Evolutionary conservation across 2,113 vertebrate species (phyloP), one percentile per base, ranked within the genome.

Genomic region (Alectura lathami): DNA sequence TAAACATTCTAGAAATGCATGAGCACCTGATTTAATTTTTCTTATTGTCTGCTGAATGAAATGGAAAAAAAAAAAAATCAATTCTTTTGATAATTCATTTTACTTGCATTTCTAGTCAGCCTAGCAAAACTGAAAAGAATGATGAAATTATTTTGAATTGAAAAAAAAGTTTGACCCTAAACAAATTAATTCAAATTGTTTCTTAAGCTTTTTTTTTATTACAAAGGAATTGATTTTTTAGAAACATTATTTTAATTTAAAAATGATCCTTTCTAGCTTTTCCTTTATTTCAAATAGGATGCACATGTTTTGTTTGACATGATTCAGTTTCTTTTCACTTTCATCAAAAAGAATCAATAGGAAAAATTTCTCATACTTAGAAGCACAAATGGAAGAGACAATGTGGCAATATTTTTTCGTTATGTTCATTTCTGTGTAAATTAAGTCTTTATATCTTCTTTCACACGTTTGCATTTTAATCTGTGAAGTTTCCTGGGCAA

Each of bases 91-190:
- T 62, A 88, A 88, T 86, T 83, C 40, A 50, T 53, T 93, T 94
- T 86, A 20, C 8, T 88, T 93, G 80, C 20, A 77, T 80, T 89
- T 94, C 47, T 51, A 79, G 40, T 62, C 75, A 45, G 50, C 12
- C 59, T 70, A 38, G 50, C 27, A 67, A 90, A 85, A 86, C 76
- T 54, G 27, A 96, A 83, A 94, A 67, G 47, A 78, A 90, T 83
- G 24, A 93, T 59, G 26, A 70, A 86, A 91, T 68, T 60, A 67
- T 75, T 83, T 74, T 59, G 50, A 67, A 50, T 63, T 72, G 64
- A 77, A 83, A 81, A 92, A 74, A 4, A 90, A 79, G 4, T 66
- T 74, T 81, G 51, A 86, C 69, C 43, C 47, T 70, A 83, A 93
- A 73, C 18, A 69, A 74, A 91, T 36, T 32, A 91, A 86, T 57